These are phyloP conservation scores for Anabas testudineus DNA, from an alignment of 2,797 vertebrate species.

Conservation along the genomic window DNA sequence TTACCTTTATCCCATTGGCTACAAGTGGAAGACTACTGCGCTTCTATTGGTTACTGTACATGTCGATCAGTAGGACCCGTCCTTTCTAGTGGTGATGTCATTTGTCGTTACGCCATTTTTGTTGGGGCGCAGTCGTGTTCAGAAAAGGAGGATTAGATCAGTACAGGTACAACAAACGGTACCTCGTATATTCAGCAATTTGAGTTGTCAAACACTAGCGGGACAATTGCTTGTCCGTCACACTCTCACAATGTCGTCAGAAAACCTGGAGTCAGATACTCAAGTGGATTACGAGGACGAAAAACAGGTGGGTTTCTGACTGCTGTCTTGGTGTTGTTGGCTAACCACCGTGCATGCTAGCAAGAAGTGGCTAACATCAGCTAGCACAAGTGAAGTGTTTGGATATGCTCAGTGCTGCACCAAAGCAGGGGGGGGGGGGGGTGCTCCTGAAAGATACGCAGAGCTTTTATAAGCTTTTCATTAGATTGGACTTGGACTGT, in stretches of 20 bases:
- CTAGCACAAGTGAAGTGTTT: slow-evolving; percentile 55
- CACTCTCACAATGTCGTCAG: slow-evolving; percentile 80
- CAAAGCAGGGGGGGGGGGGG: background rate
- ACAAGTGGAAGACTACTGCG: accelerated
- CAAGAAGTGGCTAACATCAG: slow-evolving; percentile 58
- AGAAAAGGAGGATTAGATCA: slow-evolving; percentile 67
- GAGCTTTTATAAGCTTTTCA: background rate
- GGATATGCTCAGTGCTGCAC: slow-evolving; percentile 13
- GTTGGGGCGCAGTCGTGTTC: slow-evolving; percentile 78
- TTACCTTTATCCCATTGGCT: slow-evolving; percentile 50
- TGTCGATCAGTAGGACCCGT: slow-evolving; percentile 40
- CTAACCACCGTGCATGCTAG: slow-evolving; percentile 63
- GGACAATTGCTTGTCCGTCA: slow-evolving; percentile 47
- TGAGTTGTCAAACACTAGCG: slow-evolving; percentile 32
- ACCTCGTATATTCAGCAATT: slow-evolving; percentile 16
- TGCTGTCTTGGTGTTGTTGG: slow-evolving; percentile 64
- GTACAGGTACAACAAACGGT: slow-evolving; percentile 58
- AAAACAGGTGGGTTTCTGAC: slow-evolving; percentile 83
- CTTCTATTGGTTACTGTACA: slow-evolving; percentile 75
- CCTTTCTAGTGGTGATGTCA: slow-evolving; percentile 70
- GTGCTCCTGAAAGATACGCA: background rate
- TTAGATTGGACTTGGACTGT: background rate
- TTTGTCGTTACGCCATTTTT: slow-evolving; percentile 83
- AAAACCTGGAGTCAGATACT: slow-evolving; percentile 84
- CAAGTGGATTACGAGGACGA: slow-evolving; percentile 84